A percentile compares a stretch with the other conserved stretches of the same genome.
phyloP scores from a whole-genome alignment of 2,888 invertebrate species.

The Coecobrya sp. region DNA sequence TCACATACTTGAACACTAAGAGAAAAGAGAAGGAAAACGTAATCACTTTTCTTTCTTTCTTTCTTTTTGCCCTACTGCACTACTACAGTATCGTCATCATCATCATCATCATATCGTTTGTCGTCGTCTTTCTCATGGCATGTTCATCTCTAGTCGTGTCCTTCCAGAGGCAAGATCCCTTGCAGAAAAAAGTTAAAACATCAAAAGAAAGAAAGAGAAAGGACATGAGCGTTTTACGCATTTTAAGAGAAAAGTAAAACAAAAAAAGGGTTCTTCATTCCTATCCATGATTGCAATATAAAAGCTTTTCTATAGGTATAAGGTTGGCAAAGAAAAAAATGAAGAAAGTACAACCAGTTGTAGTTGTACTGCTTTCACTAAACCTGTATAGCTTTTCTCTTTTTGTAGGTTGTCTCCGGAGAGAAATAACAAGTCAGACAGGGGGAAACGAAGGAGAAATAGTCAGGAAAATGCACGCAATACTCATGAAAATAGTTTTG shows the following conservation, averaged over 20 bases:
- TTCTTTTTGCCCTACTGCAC: neutral
- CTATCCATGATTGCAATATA: neutral
- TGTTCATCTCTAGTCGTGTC: neutral
- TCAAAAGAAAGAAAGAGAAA: neutral
- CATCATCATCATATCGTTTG: too few relatives aligned
- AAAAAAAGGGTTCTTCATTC: neutral
- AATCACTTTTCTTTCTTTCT: neutral
- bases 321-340: too few relatives aligned
- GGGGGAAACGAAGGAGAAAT: neutral
- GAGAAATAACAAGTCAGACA: slow-evolving; percentile 13
- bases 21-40: neutral
- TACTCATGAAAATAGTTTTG: neutral
- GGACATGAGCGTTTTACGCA: neutral
- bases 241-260: slow-evolving; percentile 21
- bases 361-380: too few relatives aligned
- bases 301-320: too few relatives aligned
- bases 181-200: neutral
- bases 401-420: neutral
- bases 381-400: neutral
- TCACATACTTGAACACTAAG: neutral
- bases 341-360: neutral
- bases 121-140: too few relatives aligned
- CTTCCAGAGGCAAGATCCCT: neutral
- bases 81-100: neutral
- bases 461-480: slow-evolving; percentile 17